A percentile compares a stretch with the other conserved stretches of the same genome.
These are phyloP conservation scores for Rachycentron canadum DNA, from an alignment of 2,797 vertebrate species.

Conservation along the genomic window DNA sequence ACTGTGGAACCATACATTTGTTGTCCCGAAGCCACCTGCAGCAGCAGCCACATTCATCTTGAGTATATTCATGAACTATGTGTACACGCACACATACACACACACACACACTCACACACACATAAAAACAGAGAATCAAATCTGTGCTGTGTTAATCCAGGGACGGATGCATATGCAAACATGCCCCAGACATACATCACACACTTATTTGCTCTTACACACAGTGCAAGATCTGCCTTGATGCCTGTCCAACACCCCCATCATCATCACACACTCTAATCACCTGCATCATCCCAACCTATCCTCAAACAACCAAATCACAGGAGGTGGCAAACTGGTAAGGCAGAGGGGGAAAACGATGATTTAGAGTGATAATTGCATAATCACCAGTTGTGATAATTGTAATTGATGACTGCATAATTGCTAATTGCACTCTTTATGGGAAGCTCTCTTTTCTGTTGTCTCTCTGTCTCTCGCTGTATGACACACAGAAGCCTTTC, in stretches of 20 bases:
- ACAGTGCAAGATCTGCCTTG: constrained; percentile 19
- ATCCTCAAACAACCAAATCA: constrained; percentile 74
- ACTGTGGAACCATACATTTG: constrained; percentile 72
- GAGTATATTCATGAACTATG: constrained; percentile 26
- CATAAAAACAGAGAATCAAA: constrained; percentile 15
- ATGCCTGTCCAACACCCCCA: constrained; percentile 48
- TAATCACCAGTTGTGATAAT: constrained; percentile 87
- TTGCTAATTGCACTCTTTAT: constrained; percentile 85
- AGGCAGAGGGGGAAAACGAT: constrained; percentile 75
- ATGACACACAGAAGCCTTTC: constrained; percentile 56
- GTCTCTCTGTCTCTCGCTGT: constrained; percentile 63
- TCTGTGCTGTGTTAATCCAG: constrained; percentile 2
- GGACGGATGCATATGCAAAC: constrained; percentile 46
- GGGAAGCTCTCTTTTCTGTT: constrained; percentile 78
- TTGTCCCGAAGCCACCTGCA: constrained; percentile 71
- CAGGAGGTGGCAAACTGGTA: constrained; percentile 78
- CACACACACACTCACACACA: neutral
- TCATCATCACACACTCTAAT: constrained; percentile 71
- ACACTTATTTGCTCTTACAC: constrained; percentile 42
- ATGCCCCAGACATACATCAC: constrained; percentile 18
- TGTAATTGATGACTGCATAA: constrained; percentile 87
- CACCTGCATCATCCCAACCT: constrained; percentile 76
- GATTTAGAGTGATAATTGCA: constrained; percentile 88
- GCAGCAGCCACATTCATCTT: constrained; percentile 64
- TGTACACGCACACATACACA: neutral